Evolutionary conservation across 1,140 invertebrate species (phyloP), one percentile per base, ranked within the genome.

Genomic region (Caenorhabditis inopinata): DNA sequence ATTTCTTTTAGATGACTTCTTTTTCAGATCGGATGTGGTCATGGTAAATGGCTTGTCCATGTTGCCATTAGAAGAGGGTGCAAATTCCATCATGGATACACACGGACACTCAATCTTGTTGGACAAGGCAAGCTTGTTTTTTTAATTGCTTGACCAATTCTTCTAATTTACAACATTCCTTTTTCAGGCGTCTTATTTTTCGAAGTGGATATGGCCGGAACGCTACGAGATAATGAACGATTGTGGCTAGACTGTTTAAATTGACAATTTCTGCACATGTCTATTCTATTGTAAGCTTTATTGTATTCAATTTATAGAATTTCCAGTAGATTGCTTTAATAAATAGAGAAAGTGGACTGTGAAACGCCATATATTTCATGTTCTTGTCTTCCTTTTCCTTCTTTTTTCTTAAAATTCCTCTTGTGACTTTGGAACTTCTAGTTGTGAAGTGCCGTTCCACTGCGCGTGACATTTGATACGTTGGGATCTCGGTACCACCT

Each of bases 381-480:
- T 68, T 38, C 12, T 68, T 1, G 12, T 38, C 58, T 32, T 4
- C 58, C 32, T n/a, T n/a, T n/a, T n/a, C n/a, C n/a, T n/a, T n/a
- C n/a, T n/a, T n/a, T n/a, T n/a, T n/a, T n/a, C n/a, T n/a, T n/a
- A n/a, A n/a, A n/a, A n/a, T n/a, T n/a, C n/a, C n/a, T n/a, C n/a
- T 68, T 38, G 23, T 68, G 23, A 68, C 58, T 21, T 12, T 42
- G 58, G 21, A n/a, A n/a, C n/a, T n/a, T n/a, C n/a, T n/a, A n/a
- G 32, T 18, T 18, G 11, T 12, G 25, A 18, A 9, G 32, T 21
- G 25, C 58, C 58, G 58, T 68, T 68, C 58, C 32, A 32, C 58
- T 25, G 58, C 58, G 32, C 58, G 58, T 68, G 58, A 68, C 38
- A 68, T 68, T 38, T 68, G 58, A 68, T 68, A 68, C 58, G 58